phyloP scores from a whole-genome alignment of 2,888 invertebrate genomes.

The Drosophila engyochracea region DNA sequence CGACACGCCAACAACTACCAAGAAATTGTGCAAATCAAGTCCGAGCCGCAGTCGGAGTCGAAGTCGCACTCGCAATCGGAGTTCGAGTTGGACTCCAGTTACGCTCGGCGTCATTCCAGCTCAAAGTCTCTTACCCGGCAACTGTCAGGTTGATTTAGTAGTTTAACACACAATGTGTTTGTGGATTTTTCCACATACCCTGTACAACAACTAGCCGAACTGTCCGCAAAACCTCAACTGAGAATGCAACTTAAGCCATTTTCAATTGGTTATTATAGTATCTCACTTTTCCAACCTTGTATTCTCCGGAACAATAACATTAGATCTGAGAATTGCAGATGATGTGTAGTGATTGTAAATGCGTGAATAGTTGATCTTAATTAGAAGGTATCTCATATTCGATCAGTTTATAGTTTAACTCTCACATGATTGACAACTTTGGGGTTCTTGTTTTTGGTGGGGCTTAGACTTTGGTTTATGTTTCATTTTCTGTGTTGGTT shows the following conservation, averaged over 20 bases:
- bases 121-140: slow-evolving; percentile 33
- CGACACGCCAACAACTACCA: slow-evolving; percentile 77
- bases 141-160: slow-evolving; percentile 62
- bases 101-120: slow-evolving; percentile 14
- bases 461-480: slow-evolving; percentile 28
- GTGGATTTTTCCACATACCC: slow-evolving; percentile 63
- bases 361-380: neutral
- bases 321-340: neutral
- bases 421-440: slow-evolving; percentile 17
- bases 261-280: neutral
- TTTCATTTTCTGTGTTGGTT: slow-evolving; percentile 14
- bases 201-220: neutral
- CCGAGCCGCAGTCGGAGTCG: slow-evolving; percentile 16
- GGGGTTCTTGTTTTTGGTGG: slow-evolving; percentile 22
- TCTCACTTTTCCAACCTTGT: neutral
- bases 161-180: slow-evolving; percentile 80
- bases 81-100: slow-evolving; percentile 22
- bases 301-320: neutral
- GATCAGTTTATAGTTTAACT: neutral
- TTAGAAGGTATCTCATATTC: slow-evolving; percentile 12
- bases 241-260: neutral
- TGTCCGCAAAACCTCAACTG: neutral
- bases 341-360: neutral
- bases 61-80: slow-evolving; percentile 5
- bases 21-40: slow-evolving; percentile 73